A percentile compares a stretch with the other conserved stretches of the same genome.
phyloP scores from a whole-genome alignment of 2,797 vertebrate genomes.

The Platalea minor region DNA sequence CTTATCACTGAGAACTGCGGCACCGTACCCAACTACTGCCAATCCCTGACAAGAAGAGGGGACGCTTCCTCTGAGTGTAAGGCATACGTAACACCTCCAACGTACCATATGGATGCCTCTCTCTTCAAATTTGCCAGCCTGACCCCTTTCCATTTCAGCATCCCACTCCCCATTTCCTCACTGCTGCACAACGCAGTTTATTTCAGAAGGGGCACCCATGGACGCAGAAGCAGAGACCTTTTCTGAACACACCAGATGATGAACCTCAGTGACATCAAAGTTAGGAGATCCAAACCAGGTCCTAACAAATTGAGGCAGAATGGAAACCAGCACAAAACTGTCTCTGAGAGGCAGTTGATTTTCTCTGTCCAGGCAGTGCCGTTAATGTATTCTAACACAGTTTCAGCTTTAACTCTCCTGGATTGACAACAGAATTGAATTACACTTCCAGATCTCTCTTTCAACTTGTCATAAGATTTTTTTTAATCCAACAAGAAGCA shows the following conservation, averaged over 20 bases:
- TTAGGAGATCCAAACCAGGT: background rate
- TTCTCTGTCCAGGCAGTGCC: background rate
- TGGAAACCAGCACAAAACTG: background rate
- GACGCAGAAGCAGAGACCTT: background rate
- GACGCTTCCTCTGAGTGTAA: rapidly evolving
- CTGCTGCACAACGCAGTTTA: background rate
- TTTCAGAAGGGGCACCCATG: background rate
- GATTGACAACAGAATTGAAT: constrained; percentile 41
- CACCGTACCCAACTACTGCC: background rate
- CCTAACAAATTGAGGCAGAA: background rate
- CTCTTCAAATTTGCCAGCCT: background rate
- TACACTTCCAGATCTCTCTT: constrained; percentile 48
- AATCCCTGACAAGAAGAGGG: background rate
- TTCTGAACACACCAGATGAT: background rate
- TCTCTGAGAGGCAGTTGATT: background rate
- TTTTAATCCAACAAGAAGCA: constrained; percentile 54
- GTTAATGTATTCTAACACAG: constrained; percentile 19
- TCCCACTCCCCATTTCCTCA: background rate
- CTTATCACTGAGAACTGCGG: rapidly evolving
- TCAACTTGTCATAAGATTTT: constrained; percentile 44
- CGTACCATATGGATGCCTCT: background rate
- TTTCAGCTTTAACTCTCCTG: constrained; percentile 17
- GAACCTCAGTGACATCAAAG: background rate
- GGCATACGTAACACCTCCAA: background rate
- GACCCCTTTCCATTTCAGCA: background rate